Conservation (phyloP, 2,888 invertebrate species). For the Gari tellinella region DNA sequence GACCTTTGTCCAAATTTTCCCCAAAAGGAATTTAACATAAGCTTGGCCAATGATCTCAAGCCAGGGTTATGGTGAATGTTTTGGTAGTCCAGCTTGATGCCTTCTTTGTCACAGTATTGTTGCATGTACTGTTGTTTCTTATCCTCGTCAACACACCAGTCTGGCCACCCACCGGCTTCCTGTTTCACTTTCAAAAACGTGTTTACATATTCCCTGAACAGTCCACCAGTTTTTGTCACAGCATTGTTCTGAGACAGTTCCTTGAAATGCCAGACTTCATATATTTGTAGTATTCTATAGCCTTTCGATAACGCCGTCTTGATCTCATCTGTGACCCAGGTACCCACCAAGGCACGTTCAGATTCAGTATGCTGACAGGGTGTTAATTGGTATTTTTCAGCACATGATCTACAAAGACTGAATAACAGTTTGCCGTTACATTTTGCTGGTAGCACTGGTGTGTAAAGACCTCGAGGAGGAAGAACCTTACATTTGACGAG, state of each 20-base stretch:
- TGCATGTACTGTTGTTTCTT: conserved; percentile 62
- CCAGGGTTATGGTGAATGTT: conserved; percentile 29
- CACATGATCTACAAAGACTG: conserved; percentile 72
- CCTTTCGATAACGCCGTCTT: conserved; percentile 73
- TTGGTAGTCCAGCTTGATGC: conserved; percentile 16
- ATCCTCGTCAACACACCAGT: conserved; percentile 46
- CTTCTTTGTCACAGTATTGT: conserved; percentile 39
- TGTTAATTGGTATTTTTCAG: conserved; percentile 25
- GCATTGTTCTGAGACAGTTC: conserved; percentile 44
- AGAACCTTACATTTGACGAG: conserved; percentile 68
- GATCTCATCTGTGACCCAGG: conserved; percentile 81
- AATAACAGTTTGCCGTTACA: conserved; percentile 78
- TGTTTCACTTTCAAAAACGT: conserved; percentile 65
- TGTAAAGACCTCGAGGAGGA: conserved; percentile 69
- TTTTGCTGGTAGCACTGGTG: conserved; percentile 76
- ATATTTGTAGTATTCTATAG: conserved; percentile 74
- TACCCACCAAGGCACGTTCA: conserved; percentile 70
- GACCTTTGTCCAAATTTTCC: too few relatives aligned
- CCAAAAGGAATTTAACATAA: too few relatives aligned
- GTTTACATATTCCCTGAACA: conserved; percentile 78
- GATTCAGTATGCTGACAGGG: conserved; percentile 25
- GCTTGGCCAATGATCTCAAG: conserved; percentile 17
- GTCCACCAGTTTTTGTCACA: conserved; percentile 30
- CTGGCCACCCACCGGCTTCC: conserved; percentile 71
- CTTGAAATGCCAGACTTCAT: conserved; percentile 80